A percentile compares a stretch with the other conserved stretches of the same genome.
Conservation (phyloP, 2,113 vertebrate species). For the Colistium nudipinnis region DNA sequence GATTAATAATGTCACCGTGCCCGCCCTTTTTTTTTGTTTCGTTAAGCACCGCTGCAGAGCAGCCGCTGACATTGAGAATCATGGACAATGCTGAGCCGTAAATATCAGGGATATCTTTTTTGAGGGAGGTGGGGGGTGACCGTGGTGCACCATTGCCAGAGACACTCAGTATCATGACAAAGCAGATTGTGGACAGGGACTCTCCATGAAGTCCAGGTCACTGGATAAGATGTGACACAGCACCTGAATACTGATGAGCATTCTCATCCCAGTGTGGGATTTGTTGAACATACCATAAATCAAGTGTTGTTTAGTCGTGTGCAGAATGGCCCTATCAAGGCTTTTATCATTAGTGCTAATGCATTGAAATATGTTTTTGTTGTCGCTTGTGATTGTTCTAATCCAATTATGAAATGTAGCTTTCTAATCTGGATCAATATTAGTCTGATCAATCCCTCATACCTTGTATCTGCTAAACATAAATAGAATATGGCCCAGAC, state of each 20-base stretch:
- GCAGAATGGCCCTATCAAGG: too few relatives aligned
- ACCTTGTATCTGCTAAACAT: conserved; percentile 2
- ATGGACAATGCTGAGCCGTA: conserved; percentile 20
- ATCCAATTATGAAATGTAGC: too few relatives aligned
- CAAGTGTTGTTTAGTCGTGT: too few relatives aligned
- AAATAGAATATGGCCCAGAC: conserved; percentile 29
- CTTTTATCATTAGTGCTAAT: too few relatives aligned
- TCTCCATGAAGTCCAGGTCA: neutral
- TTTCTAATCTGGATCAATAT: neutral
- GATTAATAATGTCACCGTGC: conserved; percentile 67
- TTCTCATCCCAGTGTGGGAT: neutral
- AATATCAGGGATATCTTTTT: conserved; percentile 35
- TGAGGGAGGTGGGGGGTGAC: neutral
- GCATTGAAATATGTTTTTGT: neutral
- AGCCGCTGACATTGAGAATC: conserved; percentile 42
- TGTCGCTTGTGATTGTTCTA: too few relatives aligned
- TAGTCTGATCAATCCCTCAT: neutral
- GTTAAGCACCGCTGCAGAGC: conserved; percentile 37
- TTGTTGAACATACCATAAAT: neutral
- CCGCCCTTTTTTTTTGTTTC: conserved; percentile 54
- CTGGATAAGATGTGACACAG: conserved; percentile 10
- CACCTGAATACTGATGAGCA: neutral
- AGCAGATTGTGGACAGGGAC: neutral
- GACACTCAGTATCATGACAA: conserved; percentile 12
- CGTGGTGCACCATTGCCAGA: neutral